Evolutionary conservation across 2,113 vertebrate species (phyloP), one percentile per base, ranked within the genome.

Genomic region (Columba livia): DNA sequence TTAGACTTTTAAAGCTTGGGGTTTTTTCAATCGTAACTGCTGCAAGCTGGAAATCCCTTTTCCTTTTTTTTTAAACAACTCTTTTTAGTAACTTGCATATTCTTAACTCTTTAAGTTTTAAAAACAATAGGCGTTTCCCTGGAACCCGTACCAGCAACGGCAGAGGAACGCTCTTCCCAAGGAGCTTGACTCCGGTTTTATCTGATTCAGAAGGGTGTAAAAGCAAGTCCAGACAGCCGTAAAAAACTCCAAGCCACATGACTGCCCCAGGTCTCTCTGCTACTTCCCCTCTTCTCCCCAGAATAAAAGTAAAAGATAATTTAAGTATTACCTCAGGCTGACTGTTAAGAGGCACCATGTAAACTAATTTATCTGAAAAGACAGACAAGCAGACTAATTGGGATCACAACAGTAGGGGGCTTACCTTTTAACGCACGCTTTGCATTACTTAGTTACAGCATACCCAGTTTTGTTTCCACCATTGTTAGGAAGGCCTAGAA

Each of bases 231-330:
- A 56, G 51, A 28, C 18, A 70, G 36, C 47, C 18, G 7, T 62
- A 7, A 48, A 84, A 80, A 79, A 28, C 28, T 31, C 21, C 11
- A 42, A 56, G 38, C 40, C 28, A 26, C 50, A 77, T 8, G 31
- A 24, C 23, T 83, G 50, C 32, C n/a, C n/a, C 29, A 15, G 44
- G 50, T 54, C 19, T 71, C 29, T 28, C 47, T 79, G 54, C 47
- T 56, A 11, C 15, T 31, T 69, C 42, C 50, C 38, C 73, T 44
- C 51, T 88, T 72, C 25, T 88, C 71, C 42, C 31, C 77, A 51
- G 24, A 85, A 84, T 42, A 84, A 95, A 85, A 90, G n/a, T 62
- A 53, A n/a, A 89, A 74, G 26, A 20, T 56, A 75, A 65, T 61
- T 42, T 75, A 65, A 54, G 24, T 79, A 1, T n/a, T 91, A 57